Conservation (phyloP, 2,113 vertebrate species). For the Accipiter cooperii region DNA sequence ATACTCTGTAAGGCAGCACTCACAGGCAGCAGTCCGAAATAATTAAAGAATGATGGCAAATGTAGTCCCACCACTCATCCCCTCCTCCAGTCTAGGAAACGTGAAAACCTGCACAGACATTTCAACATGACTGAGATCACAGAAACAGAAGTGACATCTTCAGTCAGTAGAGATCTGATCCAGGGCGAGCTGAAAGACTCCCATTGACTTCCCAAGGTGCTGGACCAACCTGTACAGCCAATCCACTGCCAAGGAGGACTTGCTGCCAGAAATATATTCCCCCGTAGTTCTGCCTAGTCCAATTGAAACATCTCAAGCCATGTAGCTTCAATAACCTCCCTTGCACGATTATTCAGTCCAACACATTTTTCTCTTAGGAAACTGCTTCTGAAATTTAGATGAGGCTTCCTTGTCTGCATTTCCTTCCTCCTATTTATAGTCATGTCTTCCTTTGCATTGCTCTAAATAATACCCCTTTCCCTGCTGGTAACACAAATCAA, state of each 20-base stretch:
- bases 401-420: not conserved
- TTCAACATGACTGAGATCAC: not conserved
- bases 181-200: not conserved
- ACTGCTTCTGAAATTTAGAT: not conserved
- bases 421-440: not conserved
- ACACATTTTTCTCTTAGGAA: not conserved
- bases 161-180: not conserved
- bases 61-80: not conserved
- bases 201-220: not conserved
- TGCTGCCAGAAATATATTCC: not conserved
- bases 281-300: not conserved
- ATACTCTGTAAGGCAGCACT: not conserved
- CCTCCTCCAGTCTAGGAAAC: not conserved
- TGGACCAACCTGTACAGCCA: not conserved
- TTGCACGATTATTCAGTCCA: not conserved
- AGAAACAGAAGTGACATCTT: not conserved
- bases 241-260: not conserved
- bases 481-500: not conserved
- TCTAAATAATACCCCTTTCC: not conserved
- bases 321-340: not conserved
- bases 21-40: conserved; percentile 13
- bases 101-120: not conserved
- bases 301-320: not conserved
- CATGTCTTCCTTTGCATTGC: not conserved
- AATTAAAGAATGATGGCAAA: not conserved